Evolutionary conservation across 2,797 vertebrate species (phyloP), one percentile per base, ranked within the genome.

Genomic region (Sarcophilus harrisii): DNA sequence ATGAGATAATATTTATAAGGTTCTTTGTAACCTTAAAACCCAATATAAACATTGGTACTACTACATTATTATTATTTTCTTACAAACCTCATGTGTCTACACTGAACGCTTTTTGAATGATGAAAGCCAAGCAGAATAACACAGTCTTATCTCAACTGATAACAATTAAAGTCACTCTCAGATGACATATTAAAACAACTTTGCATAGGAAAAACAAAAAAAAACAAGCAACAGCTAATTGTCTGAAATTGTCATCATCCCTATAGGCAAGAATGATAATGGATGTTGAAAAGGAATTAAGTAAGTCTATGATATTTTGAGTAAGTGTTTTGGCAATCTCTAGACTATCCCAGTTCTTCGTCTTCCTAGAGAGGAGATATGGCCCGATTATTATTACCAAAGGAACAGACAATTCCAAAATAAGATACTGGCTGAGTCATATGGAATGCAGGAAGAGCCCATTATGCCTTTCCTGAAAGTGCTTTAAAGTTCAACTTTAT

Each of bases 331-430:
- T 1, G 8, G 92, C 73, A 89, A 96, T 94, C 4, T 38, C n/a
- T 27, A 45, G 91, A 91, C 92, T 11, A 90, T 91, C 60, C 29
- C 32, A 45, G 0, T 55, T 87, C 96, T 97, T 95, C 30, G 57
- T 21, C 87, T 57, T n/a, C n/a, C 0, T 24, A 12, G 60, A 52
- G n/a, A 89, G 4, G 45, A 91, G n/a, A 93, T 73, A 3, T 10
- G 9, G 4, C 29, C 91, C 32, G 1, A 38, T 87, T 81, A 27
- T 11, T 94, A 45, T 58, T 58, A 38, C 49, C n/a, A 49, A 94
- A 87, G 55, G 28, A 55, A 96, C 2, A 73, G 38, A 45, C 95
- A 32, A 94, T 60, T 62, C 32, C 9, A 94, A 94, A 96, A 90
- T 28, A 93, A 92, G 81, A 95, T 32, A 92, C 5, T 66, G 57